Evolutionary conservation across 1,140 invertebrate genomes (phyloP), one percentile per base, ranked within the genome.

Genomic region (Drosophila rufa): DNA sequence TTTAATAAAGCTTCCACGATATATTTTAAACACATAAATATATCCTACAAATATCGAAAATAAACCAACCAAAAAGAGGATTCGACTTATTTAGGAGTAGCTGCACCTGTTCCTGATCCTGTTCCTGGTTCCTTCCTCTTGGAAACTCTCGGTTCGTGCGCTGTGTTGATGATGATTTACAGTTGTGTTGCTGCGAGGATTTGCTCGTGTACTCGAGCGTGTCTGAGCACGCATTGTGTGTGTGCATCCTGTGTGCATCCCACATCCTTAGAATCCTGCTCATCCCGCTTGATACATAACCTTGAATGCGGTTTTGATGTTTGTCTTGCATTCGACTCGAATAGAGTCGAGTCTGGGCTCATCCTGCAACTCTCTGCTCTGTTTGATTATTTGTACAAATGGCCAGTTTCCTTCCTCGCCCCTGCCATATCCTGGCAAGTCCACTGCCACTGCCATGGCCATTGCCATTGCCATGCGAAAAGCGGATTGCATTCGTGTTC

Each of bases 321-420:
- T 81, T 90, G 77, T 64, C 69, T 84, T 90, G 75, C 81, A 90
- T 90, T 89, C 68, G 70, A 81, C 79, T 79, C 82, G 68, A 78
- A 61, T 70, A 60, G 55, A 69, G 70, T 79, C 66, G 55, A 74
- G 70, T 79, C 66, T 50, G 25, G 12, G 17, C 45, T 30, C 33
- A 45, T 43, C 57, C 51, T 33, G 43, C 50, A 57, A 17, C 51
- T 11, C 66, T 46, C 45, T 22, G 43, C 60, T 40, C 75, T 83
- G 77, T 80, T 89, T 85, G 79, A 73, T 82, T 91, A 91, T 91
- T 91, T 91, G 86, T 91, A 91, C 83, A 91, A 91, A 91, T 91
- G 86, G 79, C 82, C 75, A 82, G 47, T 27, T 59, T n/a, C 45
- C 70, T 70, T 66, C 76, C 61, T 47, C 45, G 33, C 46, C 42